Evolutionary conservation across 2,797 vertebrate species (phyloP).

Genomic region (Denticeps clupeoides): DNA sequence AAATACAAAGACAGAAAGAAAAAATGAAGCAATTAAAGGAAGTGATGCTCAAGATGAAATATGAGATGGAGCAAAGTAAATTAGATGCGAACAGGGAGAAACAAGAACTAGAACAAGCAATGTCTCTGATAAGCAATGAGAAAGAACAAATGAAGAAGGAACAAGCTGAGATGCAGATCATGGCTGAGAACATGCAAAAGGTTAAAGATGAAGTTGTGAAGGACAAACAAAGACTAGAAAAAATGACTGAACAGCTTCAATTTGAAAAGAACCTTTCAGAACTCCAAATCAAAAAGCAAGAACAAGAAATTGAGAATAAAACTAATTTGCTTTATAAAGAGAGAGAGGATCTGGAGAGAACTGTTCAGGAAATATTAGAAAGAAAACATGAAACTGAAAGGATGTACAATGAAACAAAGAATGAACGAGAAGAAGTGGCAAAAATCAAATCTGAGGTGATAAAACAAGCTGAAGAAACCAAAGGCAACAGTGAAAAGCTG

Average conservation of each 20-base stretch:
- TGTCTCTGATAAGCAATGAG: slow-evolving; percentile 18
- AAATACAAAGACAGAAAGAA: background rate
- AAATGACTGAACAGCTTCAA: background rate
- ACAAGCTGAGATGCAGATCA: slow-evolving; percentile 10
- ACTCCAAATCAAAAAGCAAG: background rate
- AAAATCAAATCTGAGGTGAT: slow-evolving; percentile 6
- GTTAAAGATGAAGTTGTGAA: background rate
- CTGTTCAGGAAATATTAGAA: slow-evolving; percentile 3
- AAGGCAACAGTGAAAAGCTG: background rate
- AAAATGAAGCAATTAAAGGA: background rate
- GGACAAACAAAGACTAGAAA: background rate
- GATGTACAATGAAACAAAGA: background rate
- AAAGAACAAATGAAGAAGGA: slow-evolving; percentile 20
- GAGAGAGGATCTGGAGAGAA: slow-evolving; percentile 4
- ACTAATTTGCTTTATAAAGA: background rate
- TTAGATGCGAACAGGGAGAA: background rate
- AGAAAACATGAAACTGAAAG: background rate
- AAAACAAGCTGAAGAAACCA: slow-evolving; percentile 9
- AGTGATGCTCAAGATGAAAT: too few relatives aligned
- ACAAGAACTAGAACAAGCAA: background rate
- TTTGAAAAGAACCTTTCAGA: slow-evolving; percentile 3
- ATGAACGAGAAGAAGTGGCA: background rate
- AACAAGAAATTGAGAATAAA: background rate
- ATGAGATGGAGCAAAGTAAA: too few relatives aligned
- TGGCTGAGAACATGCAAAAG: background rate